phyloP scores from a whole-genome alignment of 2,888 invertebrate species.

The Gari tellinella region DNA sequence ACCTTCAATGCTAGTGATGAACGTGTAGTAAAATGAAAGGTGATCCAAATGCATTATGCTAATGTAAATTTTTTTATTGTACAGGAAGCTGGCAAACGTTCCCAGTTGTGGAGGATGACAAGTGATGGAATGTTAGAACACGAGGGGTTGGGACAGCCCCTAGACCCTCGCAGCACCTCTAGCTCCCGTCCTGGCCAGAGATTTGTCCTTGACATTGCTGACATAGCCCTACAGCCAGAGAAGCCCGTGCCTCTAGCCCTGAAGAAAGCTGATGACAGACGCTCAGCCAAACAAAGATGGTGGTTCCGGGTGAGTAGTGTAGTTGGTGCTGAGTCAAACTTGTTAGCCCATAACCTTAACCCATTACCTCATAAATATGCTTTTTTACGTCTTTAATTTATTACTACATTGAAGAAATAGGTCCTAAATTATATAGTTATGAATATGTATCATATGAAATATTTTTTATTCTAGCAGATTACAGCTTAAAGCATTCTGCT shows the following conservation, averaged over 20 bases:
- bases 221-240: slow-evolving; percentile 93
- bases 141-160: slow-evolving; percentile 90
- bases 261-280: slow-evolving; percentile 92
- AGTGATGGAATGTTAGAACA: slow-evolving; percentile 95
- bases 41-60: too few relatives aligned
- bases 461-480: too few relatives aligned
- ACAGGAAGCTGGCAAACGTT: slow-evolving; percentile 82
- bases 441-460: too few relatives aligned
- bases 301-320: slow-evolving; percentile 87
- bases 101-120: slow-evolving; percentile 98
- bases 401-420: too few relatives aligned
- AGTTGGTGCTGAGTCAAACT: too few relatives aligned
- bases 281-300: slow-evolving; percentile 97
- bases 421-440: too few relatives aligned
- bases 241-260: slow-evolving; percentile 91
- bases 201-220: slow-evolving; percentile 94
- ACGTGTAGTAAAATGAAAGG: too few relatives aligned
- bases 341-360: too few relatives aligned
- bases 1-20: too few relatives aligned
- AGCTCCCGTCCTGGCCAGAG: slow-evolving; percentile 54
- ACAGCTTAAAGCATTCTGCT: too few relatives aligned
- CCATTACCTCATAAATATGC: too few relatives aligned
- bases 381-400: too few relatives aligned
- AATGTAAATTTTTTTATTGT: neutral
- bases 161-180: slow-evolving; percentile 82